A percentile compares a stretch with the other conserved stretches of the same genome.
These are phyloP conservation scores for Sterrhoptilus dennistouni DNA, from an alignment of 2,113 vertebrate genomes.

Conservation along the genomic window DNA sequence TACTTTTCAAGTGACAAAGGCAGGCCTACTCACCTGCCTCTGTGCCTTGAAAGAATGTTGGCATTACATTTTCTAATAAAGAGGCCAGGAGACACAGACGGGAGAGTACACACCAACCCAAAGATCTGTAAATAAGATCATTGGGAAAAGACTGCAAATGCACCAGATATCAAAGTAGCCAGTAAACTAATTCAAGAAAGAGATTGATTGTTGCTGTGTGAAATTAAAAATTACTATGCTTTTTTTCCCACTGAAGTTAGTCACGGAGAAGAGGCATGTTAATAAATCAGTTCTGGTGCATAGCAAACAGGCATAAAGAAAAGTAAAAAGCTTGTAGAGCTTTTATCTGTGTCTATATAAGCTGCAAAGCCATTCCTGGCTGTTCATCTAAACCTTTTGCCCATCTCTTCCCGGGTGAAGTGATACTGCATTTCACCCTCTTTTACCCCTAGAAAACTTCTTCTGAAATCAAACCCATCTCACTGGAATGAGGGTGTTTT, in stretches of 20 bases:
- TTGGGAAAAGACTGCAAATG: not conserved
- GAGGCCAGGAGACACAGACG: not conserved
- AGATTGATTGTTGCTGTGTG: not conserved
- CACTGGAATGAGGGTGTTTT: not conserved
- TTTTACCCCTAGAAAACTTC: not conserved
- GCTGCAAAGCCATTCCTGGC: not conserved
- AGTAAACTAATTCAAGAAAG: not conserved
- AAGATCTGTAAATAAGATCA: not conserved
- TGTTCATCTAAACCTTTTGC: not conserved
- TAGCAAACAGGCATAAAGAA: not conserved
- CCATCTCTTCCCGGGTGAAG: not conserved
- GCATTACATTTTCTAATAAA: not conserved
- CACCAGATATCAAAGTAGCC: not conserved
- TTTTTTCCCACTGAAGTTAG: not conserved
- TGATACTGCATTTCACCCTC: not conserved
- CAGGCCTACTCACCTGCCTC: not conserved
- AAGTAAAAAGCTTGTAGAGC: not conserved
- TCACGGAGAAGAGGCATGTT: not conserved
- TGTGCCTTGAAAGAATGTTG: not conserved
- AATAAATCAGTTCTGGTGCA: not conserved
- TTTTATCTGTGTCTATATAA: not conserved
- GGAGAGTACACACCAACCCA: not conserved
- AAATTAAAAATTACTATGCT: not conserved
- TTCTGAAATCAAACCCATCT: not conserved
- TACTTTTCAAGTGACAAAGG: not conserved